Conservation (phyloP, 2,797 vertebrate genomes). For the Paratrypauchen microcephalus region DNA sequence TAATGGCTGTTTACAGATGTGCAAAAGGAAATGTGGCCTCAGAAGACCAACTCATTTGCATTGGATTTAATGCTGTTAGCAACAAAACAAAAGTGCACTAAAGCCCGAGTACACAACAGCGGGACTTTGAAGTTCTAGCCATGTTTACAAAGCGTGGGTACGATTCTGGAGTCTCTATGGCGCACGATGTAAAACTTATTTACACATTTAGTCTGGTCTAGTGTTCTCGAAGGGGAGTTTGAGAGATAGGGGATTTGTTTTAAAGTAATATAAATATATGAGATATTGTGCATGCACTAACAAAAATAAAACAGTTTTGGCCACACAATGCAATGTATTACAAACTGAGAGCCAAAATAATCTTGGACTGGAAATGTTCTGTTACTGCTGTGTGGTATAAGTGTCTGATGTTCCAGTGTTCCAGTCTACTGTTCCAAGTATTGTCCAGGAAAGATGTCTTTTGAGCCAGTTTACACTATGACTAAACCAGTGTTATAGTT, state of each 20-base stretch:
- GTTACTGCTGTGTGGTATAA: no score
- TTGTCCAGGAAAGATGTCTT: background rate
- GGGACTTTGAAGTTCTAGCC: slow-evolving; percentile 18
- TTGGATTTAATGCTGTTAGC: slow-evolving; percentile 2
- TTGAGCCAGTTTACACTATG: background rate
- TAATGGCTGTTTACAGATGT: slow-evolving; percentile 5
- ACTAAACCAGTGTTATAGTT: background rate
- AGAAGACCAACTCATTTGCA: slow-evolving; percentile 8
- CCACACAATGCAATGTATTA: background rate
- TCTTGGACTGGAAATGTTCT: background rate
- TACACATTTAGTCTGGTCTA: background rate
- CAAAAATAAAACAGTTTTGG: background rate
- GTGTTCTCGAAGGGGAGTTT: background rate
- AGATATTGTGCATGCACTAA: background rate
- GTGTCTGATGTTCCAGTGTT: background rate
- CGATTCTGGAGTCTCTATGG: slow-evolving; percentile 3
- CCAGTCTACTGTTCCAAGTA: background rate
- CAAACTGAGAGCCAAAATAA: no score
- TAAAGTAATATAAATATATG: background rate
- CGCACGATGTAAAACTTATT: slow-evolving; percentile 2
- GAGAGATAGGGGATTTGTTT: background rate
- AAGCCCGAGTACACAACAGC: background rate
- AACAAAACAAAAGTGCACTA: slow-evolving; percentile 4
- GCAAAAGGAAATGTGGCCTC: slow-evolving; percentile 4
- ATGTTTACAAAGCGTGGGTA: slow-evolving; percentile 10